These are phyloP conservation scores for Sibirionetta formosa DNA, from an alignment of 2,797 vertebrate species.

Conservation along the genomic window DNA sequence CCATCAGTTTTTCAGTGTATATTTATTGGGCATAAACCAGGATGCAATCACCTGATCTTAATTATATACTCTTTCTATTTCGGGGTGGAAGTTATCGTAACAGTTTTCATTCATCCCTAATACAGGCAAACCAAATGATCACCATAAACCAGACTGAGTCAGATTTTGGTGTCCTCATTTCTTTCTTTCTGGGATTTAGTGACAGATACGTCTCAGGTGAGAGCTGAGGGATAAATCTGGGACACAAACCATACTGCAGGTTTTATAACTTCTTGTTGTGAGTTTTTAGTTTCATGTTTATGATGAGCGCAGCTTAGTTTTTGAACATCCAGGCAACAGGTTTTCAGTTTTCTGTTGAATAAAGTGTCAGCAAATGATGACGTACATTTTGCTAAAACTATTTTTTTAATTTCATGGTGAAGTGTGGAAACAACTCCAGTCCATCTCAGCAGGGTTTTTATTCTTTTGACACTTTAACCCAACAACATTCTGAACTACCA, in stretches of 20 bases:
- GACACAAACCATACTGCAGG: not conserved
- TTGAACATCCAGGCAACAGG: not conserved
- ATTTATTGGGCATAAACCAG: not conserved
- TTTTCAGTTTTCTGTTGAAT: not conserved
- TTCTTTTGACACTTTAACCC: not conserved
- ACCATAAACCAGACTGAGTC: not conserved
- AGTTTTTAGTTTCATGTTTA: not conserved
- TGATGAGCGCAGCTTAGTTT: not conserved
- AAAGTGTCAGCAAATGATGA: not conserved
- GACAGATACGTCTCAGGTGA: not conserved
- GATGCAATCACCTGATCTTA: not conserved
- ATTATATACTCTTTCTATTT: not conserved
- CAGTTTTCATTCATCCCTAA: not conserved
- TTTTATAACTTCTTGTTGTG: not conserved
- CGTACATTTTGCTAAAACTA: not conserved
- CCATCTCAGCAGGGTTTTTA: not conserved
- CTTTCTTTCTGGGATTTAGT: not conserved
- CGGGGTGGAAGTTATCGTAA: not conserved
- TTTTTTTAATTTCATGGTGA: not conserved
- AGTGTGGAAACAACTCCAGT: not conserved
- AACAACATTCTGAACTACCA: not conserved
- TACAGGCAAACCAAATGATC: not conserved
- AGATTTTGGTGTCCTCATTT: not conserved
- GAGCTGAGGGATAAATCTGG: not conserved
- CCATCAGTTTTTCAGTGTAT: not conserved